Evolutionary conservation across 2,797 vertebrate species (phyloP).

Genomic region (Coreius guichenoti): DNA sequence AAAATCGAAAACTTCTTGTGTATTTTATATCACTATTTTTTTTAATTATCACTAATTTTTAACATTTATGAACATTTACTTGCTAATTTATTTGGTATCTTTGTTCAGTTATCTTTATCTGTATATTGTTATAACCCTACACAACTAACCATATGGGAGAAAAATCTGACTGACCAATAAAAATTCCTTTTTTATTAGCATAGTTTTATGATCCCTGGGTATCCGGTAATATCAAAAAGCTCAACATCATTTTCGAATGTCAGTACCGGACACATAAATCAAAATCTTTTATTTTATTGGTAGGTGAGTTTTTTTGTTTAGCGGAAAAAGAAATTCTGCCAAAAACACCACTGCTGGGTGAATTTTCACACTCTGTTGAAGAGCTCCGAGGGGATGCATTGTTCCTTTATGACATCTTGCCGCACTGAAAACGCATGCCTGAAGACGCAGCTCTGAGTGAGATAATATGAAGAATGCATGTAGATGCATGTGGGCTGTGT

Average conservation of each 20-base stretch:
- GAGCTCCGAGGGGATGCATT: not conserved
- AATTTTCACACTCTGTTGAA: not conserved
- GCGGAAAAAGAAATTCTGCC: not conserved
- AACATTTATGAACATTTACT: not conserved
- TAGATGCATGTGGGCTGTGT: conserved; percentile 23
- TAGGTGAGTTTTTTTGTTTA: not conserved
- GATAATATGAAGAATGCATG: conserved; percentile 4
- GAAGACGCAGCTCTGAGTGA: conserved; percentile 2
- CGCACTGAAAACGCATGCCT: conserved; percentile 8
- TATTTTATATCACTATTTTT: not conserved
- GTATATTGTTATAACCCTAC: not conserved
- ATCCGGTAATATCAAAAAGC: not conserved
- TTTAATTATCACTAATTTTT: too few species aligned
- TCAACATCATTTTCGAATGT: not conserved
- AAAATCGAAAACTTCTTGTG: not conserved
- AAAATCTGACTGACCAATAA: not conserved
- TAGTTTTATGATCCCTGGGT: not conserved
- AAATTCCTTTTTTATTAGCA: not conserved
- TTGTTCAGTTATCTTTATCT: not conserved
- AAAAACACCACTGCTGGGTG: conserved; percentile 1
- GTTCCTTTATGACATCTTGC: not conserved
- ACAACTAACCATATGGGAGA: not conserved
- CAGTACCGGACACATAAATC: not conserved
- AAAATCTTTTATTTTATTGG: not conserved
- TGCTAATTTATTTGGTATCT: not conserved